Percentiles rank a stretch among this genome's conserved stretches.
These are phyloP conservation scores for Byasa hedistus DNA, from an alignment of 2,888 invertebrate genomes.

Conservation along the genomic window DNA sequence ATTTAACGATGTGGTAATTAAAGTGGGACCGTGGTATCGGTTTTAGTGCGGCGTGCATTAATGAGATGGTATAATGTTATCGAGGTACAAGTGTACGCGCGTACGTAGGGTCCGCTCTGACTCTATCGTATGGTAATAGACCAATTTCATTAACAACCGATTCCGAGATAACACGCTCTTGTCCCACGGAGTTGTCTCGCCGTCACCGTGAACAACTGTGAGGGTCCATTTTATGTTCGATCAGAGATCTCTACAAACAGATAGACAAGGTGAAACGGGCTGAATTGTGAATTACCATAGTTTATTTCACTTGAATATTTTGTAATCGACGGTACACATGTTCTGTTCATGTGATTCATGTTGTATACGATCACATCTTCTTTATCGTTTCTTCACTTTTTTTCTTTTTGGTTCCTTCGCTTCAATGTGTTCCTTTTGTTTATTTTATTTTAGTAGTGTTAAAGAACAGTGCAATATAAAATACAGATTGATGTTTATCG, in stretches of 20 bases:
- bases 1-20: constrained; percentile 14
- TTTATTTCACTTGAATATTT: constrained; percentile 30
- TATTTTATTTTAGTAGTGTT: background rate
- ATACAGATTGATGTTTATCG: background rate
- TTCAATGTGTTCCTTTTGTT: background rate
- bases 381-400: background rate
- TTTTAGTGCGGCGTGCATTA: constrained; percentile 18
- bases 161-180: constrained; percentile 46
- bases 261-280: constrained; percentile 34
- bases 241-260: constrained; percentile 44
- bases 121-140: constrained; percentile 48
- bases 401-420: background rate
- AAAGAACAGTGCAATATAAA: background rate
- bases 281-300: constrained; percentile 19
- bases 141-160: constrained; percentile 57
- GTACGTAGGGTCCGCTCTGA: background rate
- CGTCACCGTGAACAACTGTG: constrained; percentile 44
- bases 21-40: constrained; percentile 10
- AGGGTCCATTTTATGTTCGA: constrained; percentile 48
- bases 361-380: background rate
- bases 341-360: constrained; percentile 10
- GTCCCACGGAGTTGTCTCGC: constrained; percentile 39
- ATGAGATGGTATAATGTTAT: constrained; percentile 21
- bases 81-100: constrained; percentile 12
- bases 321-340: constrained; percentile 21